phyloP scores from a whole-genome alignment of 2,888 invertebrate genomes.

The Perdita meconis region DNA sequence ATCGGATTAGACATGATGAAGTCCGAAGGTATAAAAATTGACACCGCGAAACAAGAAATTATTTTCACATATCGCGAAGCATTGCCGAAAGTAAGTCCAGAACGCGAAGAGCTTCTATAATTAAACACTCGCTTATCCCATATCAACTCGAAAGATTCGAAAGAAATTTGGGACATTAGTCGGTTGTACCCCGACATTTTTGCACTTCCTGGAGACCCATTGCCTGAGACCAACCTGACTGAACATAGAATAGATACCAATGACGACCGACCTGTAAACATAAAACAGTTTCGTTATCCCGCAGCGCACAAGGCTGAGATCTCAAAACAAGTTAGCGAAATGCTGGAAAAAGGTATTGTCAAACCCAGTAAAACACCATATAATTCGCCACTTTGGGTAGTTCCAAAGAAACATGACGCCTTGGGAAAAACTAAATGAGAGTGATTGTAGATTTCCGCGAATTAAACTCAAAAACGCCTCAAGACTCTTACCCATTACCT shows the following conservation, averaged over 20 bases:
- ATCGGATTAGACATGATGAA: not conserved
- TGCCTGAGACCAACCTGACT: not conserved
- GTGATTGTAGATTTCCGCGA: slow-evolving; percentile 2
- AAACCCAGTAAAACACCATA: not conserved
- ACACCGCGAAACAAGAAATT: not conserved
- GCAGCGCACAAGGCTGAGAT: not conserved
- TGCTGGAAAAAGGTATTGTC: not conserved
- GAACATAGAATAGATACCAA: slow-evolving; percentile 2
- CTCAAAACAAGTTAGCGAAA: not conserved
- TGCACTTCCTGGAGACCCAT: not conserved
- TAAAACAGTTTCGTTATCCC: slow-evolving; percentile 3
- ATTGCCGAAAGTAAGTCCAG: not conserved
- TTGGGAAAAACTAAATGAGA: not conserved
- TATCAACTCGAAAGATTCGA: not conserved
- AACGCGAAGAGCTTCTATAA: not conserved
- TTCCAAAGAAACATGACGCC: not conserved
- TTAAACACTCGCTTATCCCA: not conserved
- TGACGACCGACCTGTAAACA: not conserved
- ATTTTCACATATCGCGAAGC: not conserved
- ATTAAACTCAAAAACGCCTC: not conserved
- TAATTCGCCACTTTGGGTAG: slow-evolving; percentile 1
- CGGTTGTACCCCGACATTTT: not conserved
- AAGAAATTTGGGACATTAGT: not conserved
- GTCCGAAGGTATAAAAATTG: not conserved
- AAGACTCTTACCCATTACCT: not conserved